Conservation (phyloP, 2,888 invertebrate genomes). For the Mythimna pallens region DNA sequence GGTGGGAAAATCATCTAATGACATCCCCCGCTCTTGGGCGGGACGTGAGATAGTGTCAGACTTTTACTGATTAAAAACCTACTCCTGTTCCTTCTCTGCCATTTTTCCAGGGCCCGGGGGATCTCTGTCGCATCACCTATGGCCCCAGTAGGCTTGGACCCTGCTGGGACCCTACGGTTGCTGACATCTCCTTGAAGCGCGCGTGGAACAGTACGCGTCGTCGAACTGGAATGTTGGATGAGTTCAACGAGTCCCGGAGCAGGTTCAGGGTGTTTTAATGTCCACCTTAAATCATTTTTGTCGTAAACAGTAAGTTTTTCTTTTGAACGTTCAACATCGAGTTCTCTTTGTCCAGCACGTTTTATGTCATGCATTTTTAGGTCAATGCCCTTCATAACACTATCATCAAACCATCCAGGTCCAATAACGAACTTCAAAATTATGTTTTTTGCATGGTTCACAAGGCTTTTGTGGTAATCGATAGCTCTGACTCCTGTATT, state of each 20-base stretch:
- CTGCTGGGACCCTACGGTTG: no score
- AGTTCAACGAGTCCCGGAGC: constrained; percentile 12
- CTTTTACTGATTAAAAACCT: no score
- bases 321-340: background rate
- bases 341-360: background rate
- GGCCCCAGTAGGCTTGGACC: no score
- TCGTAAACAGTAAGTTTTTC: background rate
- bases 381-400: background rate
- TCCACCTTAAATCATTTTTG: constrained; percentile 20
- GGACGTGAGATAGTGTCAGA: no score
- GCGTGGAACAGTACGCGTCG: no score
- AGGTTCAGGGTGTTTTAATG: constrained; percentile 10
- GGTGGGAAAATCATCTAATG: no score
- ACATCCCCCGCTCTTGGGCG: no score
- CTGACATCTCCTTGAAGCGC: no score
- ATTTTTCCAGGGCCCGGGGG: no score
- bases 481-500: background rate
- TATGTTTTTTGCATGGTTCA: background rate
- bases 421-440: background rate
- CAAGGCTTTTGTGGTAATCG: background rate
- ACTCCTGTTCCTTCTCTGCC: no score
- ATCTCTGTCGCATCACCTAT: no score
- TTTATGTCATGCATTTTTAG: constrained; percentile 16
- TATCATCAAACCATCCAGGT: background rate
- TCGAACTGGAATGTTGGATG: background rate